phyloP scores from a whole-genome alignment of 2,797 vertebrate species.

The Gallinago nigripennis region DNA sequence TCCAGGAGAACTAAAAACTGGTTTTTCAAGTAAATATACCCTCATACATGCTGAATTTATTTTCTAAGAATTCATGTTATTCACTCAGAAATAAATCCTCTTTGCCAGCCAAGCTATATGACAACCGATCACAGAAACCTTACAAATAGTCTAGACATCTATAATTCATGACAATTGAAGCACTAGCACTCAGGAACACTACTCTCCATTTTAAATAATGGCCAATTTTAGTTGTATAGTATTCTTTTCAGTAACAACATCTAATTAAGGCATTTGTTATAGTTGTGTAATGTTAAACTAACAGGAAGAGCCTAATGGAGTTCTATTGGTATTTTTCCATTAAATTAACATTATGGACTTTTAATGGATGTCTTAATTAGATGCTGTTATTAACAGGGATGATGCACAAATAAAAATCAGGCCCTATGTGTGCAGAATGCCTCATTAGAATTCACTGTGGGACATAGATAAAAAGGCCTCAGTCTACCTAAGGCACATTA shows the following conservation, averaged over 20 bases:
- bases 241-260: constrained; percentile 34
- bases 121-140: not conserved
- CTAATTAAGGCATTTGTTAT: constrained; percentile 70
- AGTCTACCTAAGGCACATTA: not conserved
- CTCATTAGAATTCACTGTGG: constrained; percentile 50
- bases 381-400: constrained; percentile 65
- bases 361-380: constrained; percentile 74
- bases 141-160: not conserved
- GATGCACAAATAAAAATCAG: constrained; percentile 68
- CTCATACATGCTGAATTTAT: not conserved
- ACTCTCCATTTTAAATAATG: constrained; percentile 36
- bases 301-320: constrained; percentile 45
- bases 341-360: constrained; percentile 72
- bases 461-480: constrained; percentile 32
- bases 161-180: constrained; percentile 25
- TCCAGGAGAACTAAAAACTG: not conserved
- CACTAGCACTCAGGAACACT: not conserved
- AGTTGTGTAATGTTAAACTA: constrained; percentile 66
- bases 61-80: not conserved
- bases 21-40: not conserved
- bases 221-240: constrained; percentile 35
- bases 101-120: not conserved
- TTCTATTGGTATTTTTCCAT: constrained; percentile 64
- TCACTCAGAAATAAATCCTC: not conserved
- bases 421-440: constrained; percentile 1